Evolutionary conservation across 2,888 invertebrate genomes (phyloP).

Genomic region (Andrena praecox): DNA sequence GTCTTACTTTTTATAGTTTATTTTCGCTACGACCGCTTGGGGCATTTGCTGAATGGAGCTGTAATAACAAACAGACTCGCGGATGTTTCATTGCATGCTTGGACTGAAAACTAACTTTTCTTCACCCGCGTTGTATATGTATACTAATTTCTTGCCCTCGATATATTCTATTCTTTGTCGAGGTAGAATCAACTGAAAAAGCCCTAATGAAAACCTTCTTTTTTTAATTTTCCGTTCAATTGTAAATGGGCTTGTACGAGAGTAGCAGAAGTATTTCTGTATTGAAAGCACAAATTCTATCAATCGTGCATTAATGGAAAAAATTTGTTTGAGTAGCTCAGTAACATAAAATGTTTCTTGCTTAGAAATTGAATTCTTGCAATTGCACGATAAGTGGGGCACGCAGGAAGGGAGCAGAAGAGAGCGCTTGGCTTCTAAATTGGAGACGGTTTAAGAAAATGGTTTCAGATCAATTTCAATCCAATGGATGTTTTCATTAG

Average conservation of each 20-base stretch:
- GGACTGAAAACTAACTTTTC: slow-evolving; percentile 3
- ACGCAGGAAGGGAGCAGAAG: too few relatives aligned
- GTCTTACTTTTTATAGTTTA: slow-evolving; percentile 54
- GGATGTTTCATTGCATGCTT: slow-evolving; percentile 32
- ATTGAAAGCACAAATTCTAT: not conserved
- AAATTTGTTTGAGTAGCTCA: not conserved
- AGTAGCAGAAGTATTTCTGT: not conserved
- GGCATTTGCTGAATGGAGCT: slow-evolving; percentile 38
- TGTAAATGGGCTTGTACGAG: not conserved
- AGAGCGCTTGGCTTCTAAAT: slow-evolving; percentile 33
- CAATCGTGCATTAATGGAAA: not conserved
- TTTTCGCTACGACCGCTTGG: slow-evolving; percentile 33
- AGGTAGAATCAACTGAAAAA: not conserved
- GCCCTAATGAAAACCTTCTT: not conserved
- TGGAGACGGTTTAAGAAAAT: slow-evolving; percentile 16
- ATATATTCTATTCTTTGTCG: slow-evolving; percentile 4
- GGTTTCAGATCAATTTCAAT: slow-evolving; percentile 34
- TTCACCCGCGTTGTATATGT: not conserved
- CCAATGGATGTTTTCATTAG: slow-evolving; percentile 35
- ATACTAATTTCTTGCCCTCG: slow-evolving; percentile 5
- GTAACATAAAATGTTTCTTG: not conserved
- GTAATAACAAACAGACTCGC: slow-evolving; percentile 52
- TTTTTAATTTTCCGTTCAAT: not conserved
- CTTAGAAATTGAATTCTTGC: not conserved
- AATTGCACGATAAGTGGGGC: slow-evolving; percentile 8